Percentiles rank a stretch among this genome's conserved stretches.
Evolutionary conservation across 2,888 invertebrate genomes (phyloP).

Genomic region (Exocentrus adspersus): DNA sequence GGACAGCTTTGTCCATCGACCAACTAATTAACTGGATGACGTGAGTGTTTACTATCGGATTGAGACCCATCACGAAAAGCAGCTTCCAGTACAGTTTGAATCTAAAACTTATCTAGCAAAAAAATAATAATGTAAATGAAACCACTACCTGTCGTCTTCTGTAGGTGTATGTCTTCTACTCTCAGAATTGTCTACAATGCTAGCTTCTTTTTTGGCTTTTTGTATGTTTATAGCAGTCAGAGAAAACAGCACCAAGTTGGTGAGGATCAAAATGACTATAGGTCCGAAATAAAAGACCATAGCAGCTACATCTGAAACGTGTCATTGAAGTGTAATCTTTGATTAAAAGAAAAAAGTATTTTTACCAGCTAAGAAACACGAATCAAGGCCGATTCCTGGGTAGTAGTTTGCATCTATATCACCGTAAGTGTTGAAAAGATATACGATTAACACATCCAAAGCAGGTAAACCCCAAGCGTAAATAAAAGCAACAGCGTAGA

Average conservation of each 20-base stretch:
- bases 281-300: background rate
- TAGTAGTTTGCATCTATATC: background rate
- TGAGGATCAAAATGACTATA: background rate
- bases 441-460: background rate
- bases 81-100: conserved; percentile 3
- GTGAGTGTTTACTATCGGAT: background rate
- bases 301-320: background rate
- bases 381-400: background rate
- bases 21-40: background rate
- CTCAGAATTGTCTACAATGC: background rate
- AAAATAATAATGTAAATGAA: too few relatives aligned
- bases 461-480: background rate
- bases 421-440: background rate
- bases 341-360: background rate
- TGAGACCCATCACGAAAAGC: conserved; percentile 4
- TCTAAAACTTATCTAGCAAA: too few relatives aligned
- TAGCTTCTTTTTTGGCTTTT: background rate
- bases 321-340: too few relatives aligned
- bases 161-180: background rate
- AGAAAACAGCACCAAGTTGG: background rate
- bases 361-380: background rate
- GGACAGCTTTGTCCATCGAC: too few relatives aligned
- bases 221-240: background rate
- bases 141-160: conserved; percentile 1
- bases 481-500: background rate